Evolutionary conservation across 2,888 invertebrate genomes (phyloP), one percentile per base, ranked within the genome.

Genomic region (Caenorhabditis sinica): DNA sequence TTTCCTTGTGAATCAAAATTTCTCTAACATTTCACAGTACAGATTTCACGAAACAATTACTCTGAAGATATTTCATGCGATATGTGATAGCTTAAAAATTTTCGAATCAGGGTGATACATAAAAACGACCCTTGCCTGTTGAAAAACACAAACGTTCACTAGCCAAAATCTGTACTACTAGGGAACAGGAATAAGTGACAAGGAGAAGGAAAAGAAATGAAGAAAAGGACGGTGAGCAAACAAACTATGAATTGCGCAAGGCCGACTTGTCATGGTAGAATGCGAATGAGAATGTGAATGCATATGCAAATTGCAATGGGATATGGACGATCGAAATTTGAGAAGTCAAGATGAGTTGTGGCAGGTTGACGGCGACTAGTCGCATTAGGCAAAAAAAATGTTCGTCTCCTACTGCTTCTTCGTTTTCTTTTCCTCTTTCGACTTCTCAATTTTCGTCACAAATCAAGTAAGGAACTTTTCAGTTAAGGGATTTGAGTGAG

Each of bases 281-380:
- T 56, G 66, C n/a, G 56, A 80, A 79, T 68, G 28, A 23, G 25
- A 25, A 25, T n/a, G 20, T 20, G 49, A 8, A 20, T 56, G 60
- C 63, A 76, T 73, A 72, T 76, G 71, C 58, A 79, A 68, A 83
- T 68, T 77, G 76, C 58, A 66, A 60, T 51, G 71, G 76, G 65
- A 80, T 72, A 65, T 56, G 80, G 49, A 80, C 65, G 80, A 80
- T 72, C n/a, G 80, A 80, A 80, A 80, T 80, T 72, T 66, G 72
- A 80, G 80, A 58, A 72, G 79, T 33, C 13, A 45, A 17, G 40
- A 63, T 53, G 61, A 71, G 69, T 36, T 68, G 65, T 68, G 60
- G 30, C 68, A 76, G 76, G 68, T 77, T 69, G 66, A 66, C 60
- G 53, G 20, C 23, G 40, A 53, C 61, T n/a, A 51, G 30, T 28